phyloP scores from a whole-genome alignment of 1,140 invertebrate species.

The Plutomurus gul region DNA sequence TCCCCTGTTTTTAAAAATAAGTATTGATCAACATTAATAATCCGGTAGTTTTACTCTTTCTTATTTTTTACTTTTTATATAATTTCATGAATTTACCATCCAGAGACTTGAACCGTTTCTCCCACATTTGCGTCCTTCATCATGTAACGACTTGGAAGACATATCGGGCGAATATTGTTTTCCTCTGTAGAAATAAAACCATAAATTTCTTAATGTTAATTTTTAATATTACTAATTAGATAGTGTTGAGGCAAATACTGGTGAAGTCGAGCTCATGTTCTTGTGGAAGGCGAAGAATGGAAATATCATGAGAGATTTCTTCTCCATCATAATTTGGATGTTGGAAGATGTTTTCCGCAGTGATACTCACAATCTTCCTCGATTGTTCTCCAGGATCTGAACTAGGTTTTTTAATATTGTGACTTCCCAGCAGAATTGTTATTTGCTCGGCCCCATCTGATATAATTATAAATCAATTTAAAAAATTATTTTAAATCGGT shows the following conservation, averaged over 20 bases:
- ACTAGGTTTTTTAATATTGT: constrained; percentile 46
- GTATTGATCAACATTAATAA: too few relatives aligned
- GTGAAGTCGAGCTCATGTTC: constrained; percentile 43
- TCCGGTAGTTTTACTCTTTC: too few relatives aligned
- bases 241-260: background rate
- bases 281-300: constrained; percentile 44
- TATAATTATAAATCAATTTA: background rate
- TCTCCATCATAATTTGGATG: constrained; percentile 50
- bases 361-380: constrained; percentile 39
- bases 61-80: too few relatives aligned
- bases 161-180: constrained; percentile 49
- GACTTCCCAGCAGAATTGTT: constrained; percentile 47
- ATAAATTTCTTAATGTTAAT: background rate
- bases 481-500: background rate
- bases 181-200: constrained; percentile 29
- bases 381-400: constrained; percentile 3
- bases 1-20: too few relatives aligned
- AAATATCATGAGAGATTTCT: constrained; percentile 49
- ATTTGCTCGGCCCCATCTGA: constrained; percentile 46
- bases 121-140: constrained; percentile 41
- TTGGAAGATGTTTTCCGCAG: constrained; percentile 45
- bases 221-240: background rate
- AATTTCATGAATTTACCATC: too few relatives aligned
- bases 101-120: constrained; percentile 44
- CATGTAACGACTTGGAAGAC: constrained; percentile 48